phyloP scores from a whole-genome alignment of 1,140 invertebrate genomes.

The Latrodectus geometricus region DNA sequence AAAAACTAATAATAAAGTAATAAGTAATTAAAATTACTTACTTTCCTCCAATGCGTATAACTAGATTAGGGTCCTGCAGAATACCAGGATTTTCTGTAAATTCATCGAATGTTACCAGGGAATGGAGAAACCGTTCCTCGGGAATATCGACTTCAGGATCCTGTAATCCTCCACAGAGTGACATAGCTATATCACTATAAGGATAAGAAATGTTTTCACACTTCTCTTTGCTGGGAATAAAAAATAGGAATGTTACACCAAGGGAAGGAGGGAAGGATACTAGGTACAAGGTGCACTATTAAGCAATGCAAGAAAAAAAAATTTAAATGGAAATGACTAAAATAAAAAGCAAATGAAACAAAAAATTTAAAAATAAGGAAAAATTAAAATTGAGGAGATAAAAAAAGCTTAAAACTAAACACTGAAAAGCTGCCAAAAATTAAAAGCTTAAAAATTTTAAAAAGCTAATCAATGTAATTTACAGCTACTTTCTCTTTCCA shows the following conservation, averaged over 20 bases:
- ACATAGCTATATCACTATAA: slow-evolving; percentile 78
- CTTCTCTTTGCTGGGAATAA: slow-evolving; percentile 66
- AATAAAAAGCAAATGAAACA: too few species aligned
- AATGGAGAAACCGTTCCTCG: slow-evolving; percentile 78
- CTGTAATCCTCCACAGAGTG: slow-evolving; percentile 82
- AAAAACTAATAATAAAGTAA: neutral
- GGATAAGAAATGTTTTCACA: slow-evolving; percentile 62
- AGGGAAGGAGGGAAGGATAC: neutral
- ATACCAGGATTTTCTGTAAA: slow-evolving; percentile 82
- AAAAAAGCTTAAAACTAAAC: too few species aligned
- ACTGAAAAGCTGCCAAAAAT: too few species aligned
- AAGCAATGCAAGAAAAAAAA: too few species aligned
- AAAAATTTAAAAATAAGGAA: too few species aligned
- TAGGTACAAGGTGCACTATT: neutral
- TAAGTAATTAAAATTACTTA: slow-evolving; percentile 73
- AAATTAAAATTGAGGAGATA: too few species aligned
- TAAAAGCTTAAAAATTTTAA: too few species aligned
- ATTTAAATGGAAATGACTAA: too few species aligned
- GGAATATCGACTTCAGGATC: slow-evolving; percentile 72
- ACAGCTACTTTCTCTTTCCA: too few species aligned
- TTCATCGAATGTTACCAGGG: slow-evolving; percentile 84
- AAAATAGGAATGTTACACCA: slow-evolving; percentile 52
- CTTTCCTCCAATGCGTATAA: slow-evolving; percentile 88
- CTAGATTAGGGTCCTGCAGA: slow-evolving; percentile 85
- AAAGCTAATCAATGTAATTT: too few species aligned